Percentiles rank a stretch among this genome's conserved stretches.
Evolutionary conservation across 2,888 invertebrate genomes (phyloP).

Genomic region (Diabrotica balteata): DNA sequence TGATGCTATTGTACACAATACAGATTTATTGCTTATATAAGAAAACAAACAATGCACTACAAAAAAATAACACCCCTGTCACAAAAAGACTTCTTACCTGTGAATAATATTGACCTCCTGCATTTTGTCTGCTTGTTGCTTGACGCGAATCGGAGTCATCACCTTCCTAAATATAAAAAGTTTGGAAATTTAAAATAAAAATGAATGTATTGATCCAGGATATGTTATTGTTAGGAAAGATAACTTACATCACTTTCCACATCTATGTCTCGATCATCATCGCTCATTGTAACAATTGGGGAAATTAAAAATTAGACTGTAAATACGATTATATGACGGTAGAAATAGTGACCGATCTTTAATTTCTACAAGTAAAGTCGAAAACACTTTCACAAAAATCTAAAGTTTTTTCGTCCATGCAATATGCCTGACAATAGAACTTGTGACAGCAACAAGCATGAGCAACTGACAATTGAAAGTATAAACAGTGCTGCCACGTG

Average conservation of each 20-base stretch:
- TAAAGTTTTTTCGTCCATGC: too few species aligned
- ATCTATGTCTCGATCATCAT: slow-evolving; percentile 94
- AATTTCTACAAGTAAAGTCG: too few species aligned
- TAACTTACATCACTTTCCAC: slow-evolving; percentile 92
- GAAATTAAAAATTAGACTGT: too few species aligned
- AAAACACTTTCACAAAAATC: too few species aligned
- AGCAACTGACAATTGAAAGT: too few species aligned
- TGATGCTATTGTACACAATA: too few species aligned
- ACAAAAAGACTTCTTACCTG: slow-evolving; percentile 65
- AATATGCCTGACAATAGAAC: too few species aligned
- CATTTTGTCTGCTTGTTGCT: slow-evolving; percentile 66
- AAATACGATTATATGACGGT: too few species aligned
- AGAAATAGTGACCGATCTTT: too few species aligned
- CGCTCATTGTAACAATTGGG: slow-evolving; percentile 73
- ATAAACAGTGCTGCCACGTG: too few species aligned
- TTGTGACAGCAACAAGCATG: too few species aligned
- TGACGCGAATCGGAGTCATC: slow-evolving; percentile 79
- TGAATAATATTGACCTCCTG: slow-evolving; percentile 76
- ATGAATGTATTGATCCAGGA: slow-evolving; percentile 27
- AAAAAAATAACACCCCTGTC: slow-evolving; percentile 10
- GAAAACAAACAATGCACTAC: neutral
- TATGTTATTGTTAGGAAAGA: slow-evolving; percentile 27
- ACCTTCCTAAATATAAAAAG: slow-evolving; percentile 70
- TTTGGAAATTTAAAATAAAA: slow-evolving; percentile 27
- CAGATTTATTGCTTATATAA: neutral